Conservation (phyloP, 1,140 invertebrate species). For the Listronotus bonariensis region DNA sequence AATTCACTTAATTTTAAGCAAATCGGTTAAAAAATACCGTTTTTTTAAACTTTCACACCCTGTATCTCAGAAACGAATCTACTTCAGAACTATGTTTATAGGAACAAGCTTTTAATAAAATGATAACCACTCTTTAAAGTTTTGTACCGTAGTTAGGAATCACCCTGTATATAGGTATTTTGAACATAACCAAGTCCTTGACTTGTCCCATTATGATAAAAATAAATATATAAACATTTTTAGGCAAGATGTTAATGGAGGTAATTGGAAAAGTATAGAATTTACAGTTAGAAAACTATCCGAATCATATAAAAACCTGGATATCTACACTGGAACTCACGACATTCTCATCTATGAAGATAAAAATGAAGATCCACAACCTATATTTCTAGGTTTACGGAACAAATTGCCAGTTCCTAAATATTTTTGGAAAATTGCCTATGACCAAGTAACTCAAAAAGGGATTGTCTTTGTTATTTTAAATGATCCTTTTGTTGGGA, state of each 20-base stretch:
- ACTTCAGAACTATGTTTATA: no score
- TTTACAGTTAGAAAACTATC: conserved; percentile 50
- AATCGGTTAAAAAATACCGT: no score
- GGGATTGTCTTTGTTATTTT: conserved; percentile 57
- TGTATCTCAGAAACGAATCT: no score
- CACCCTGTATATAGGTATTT: no score
- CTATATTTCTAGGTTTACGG: conserved; percentile 53
- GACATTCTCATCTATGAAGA: conserved; percentile 52
- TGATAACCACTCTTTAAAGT: no score
- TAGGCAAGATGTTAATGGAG: conserved; percentile 57
- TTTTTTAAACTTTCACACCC: no score
- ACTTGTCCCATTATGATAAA: no score
- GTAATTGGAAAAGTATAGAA: conserved; percentile 61
- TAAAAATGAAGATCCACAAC: conserved; percentile 23
- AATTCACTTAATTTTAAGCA: no score
- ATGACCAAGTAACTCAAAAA: conserved; percentile 42
- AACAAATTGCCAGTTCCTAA: conserved; percentile 56
- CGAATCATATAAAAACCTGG: conserved; percentile 39
- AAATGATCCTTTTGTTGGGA: conserved; percentile 58
- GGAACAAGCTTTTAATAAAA: no score
- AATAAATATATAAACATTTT: conserved; percentile 1
- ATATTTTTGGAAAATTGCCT: conserved; percentile 59
- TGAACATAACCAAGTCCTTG: neutral
- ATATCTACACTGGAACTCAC: conserved; percentile 56
- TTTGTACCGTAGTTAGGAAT: no score